These are phyloP conservation scores for Cataglyphis livida DNA, from an alignment of 2,888 invertebrate species.

Conservation along the genomic window DNA sequence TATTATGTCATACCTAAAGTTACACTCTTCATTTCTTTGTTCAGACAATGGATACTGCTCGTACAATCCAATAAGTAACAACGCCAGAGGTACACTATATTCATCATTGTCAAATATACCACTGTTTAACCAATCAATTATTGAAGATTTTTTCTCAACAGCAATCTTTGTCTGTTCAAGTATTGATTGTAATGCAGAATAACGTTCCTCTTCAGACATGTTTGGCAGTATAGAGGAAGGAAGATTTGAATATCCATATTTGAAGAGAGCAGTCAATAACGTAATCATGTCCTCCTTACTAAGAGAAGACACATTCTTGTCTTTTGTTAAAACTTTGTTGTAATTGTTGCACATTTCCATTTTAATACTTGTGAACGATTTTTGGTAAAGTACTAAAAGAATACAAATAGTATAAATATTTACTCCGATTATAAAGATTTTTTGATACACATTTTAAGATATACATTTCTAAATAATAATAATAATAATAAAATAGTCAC, in stretches of 20 bases:
- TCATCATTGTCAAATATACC: constrained; percentile 72
- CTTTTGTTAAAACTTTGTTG: not conserved
- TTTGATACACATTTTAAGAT: not conserved
- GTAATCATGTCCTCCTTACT: constrained; percentile 70
- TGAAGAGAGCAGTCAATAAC: constrained; percentile 76
- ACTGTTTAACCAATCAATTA: constrained; percentile 76
- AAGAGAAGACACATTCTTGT: not conserved
- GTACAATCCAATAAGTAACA: constrained; percentile 79
- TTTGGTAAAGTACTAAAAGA: not conserved
- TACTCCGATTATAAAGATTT: not conserved
- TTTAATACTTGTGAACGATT: not conserved
- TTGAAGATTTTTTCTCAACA: constrained; percentile 47
- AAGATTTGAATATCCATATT: constrained; percentile 77
- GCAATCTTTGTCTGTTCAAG: not conserved
- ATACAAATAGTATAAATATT: not conserved
- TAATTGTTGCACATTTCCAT: not conserved
- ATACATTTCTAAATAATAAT: not conserved
- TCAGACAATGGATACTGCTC: constrained; percentile 77
- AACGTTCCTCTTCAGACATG: constrained; percentile 61
- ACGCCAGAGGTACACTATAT: constrained; percentile 75
- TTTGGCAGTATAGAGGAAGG: constrained; percentile 69
- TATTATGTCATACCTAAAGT: constrained; percentile 62
- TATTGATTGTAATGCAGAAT: constrained; percentile 71
- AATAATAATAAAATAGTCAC: too few relatives aligned
- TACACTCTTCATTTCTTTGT: constrained; percentile 28